Base-by-base conservation (phyloP, 2,888 invertebrate genomes). In the Abrostola tripartita region DNA sequence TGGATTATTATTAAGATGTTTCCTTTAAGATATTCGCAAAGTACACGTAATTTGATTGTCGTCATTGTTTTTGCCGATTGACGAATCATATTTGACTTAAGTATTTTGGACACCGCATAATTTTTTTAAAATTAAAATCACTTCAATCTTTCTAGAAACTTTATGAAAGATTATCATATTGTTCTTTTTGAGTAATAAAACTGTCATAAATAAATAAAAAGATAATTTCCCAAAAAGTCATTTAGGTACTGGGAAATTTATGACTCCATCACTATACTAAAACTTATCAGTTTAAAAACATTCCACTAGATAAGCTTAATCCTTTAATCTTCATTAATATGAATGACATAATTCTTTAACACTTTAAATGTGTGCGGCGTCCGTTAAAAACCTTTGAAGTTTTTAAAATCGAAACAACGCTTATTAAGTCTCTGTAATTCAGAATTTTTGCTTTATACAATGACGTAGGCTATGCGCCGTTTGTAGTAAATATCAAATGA, bases 341-440 rank as follows among this genome's bases (percentile, higher is more conserved):
- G 66, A 61, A 61, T 65, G 63, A 59, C 51, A 62, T 62, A 69
- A 67, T 54, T 60, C 44, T 61, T 10, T 63, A 71, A 74, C 36
- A 55, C 61, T 61, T 59, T 68, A 78, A 64, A 72, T 67, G 61
- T 65, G 57, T 62, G 63, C 77, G 79, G 79, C 44, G 11, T 63
- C 9, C 36, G 12, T 36, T 49, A 44, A 50, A 50, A 56, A 11
- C 35, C 14, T 68, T 72, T 72, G 58, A 74, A 47, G 40, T 65
- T 56, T 47, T 44, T 12, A 10, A 56, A 71, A 60, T 59, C 44
- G 49, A 36, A 58, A 56, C 54, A 54, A 49, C 54, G 10, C 51
- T 54, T 37, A 49, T 41, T 36, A 52, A 42, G 5, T 9, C 52
- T 0, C 40, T n/a, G 9, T 42, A 37, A 24, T 35, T 10, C 35